Evolutionary conservation across 1,140 invertebrate species (phyloP).

Genomic region (Agraylea sexmaculata): DNA sequence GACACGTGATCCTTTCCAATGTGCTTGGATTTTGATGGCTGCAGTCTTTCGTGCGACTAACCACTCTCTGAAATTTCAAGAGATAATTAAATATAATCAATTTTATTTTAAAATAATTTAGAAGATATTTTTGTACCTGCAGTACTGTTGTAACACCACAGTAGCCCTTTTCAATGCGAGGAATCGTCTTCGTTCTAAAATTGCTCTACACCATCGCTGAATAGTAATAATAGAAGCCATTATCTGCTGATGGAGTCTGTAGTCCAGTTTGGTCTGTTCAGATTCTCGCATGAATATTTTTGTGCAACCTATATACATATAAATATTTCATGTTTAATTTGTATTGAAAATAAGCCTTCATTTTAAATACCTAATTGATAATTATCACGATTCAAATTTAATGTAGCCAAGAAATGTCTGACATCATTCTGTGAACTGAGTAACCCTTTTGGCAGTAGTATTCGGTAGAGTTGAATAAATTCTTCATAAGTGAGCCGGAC

Average conservation of each 20-base stretch:
- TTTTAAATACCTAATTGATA: conserved; percentile 71
- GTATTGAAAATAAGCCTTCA: background rate
- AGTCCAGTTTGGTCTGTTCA: conserved; percentile 88
- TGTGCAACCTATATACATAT: conserved; percentile 40
- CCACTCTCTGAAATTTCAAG: conserved; percentile 29
- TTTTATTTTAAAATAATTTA: conserved; percentile 3
- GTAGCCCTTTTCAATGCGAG: conserved; percentile 59
- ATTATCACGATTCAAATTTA: conserved; percentile 77
- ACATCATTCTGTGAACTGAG: conserved; percentile 71
- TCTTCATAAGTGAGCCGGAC: conserved; percentile 87
- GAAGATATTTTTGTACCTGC: conserved; percentile 31
- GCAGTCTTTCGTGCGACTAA: conserved; percentile 40
- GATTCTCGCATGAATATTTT: conserved; percentile 91
- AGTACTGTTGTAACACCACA: conserved; percentile 65
- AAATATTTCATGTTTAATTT: conserved; percentile 2
- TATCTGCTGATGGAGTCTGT: conserved; percentile 84
- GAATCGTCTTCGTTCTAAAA: conserved; percentile 67
- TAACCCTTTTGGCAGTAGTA: conserved; percentile 78
- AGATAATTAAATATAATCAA: conserved; percentile 1
- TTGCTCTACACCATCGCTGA: conserved; percentile 82
- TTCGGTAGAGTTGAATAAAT: conserved; percentile 85
- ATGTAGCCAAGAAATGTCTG: conserved; percentile 60
- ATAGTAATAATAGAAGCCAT: conserved; percentile 84
- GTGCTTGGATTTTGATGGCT: conserved; percentile 62
- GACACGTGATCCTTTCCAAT: conserved; percentile 56